Percentiles rank a stretch among this genome's conserved stretches.
Conservation (phyloP, 2,888 invertebrate genomes). For the Acanthoscelides obtectus region DNA sequence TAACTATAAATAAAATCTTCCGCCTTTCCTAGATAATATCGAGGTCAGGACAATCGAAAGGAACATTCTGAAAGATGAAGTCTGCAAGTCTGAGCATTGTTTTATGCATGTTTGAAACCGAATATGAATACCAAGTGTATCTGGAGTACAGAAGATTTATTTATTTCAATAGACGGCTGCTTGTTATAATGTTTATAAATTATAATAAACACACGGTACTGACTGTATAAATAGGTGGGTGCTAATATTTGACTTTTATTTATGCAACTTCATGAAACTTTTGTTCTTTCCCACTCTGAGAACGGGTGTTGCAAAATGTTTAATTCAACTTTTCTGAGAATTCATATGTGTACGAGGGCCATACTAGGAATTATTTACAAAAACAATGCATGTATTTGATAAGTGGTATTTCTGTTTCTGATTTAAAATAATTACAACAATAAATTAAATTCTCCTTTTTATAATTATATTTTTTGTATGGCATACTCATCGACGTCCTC, state of each 20-base stretch:
- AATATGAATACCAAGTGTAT: background rate
- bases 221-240: background rate
- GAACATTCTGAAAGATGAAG: background rate
- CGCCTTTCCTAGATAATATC: background rate
- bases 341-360: background rate
- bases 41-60: background rate
- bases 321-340: background rate
- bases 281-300: background rate
- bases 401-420: no score
- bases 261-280: background rate
- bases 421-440: no score
- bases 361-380: background rate
- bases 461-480: no score
- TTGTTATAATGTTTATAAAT: background rate
- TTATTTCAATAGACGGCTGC: background rate
- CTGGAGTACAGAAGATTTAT: background rate
- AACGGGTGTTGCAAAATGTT: background rate
- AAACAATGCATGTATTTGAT: background rate
- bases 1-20: no score
- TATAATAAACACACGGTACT: background rate
- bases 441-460: no score
- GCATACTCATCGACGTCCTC: no score
- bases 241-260: background rate
- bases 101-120: background rate
- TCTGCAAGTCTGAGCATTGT: background rate